A percentile compares a stretch with the other conserved stretches of the same genome.
These are phyloP conservation scores for Lamproptera curius DNA, from an alignment of 2,888 invertebrate species.

Conservation along the genomic window DNA sequence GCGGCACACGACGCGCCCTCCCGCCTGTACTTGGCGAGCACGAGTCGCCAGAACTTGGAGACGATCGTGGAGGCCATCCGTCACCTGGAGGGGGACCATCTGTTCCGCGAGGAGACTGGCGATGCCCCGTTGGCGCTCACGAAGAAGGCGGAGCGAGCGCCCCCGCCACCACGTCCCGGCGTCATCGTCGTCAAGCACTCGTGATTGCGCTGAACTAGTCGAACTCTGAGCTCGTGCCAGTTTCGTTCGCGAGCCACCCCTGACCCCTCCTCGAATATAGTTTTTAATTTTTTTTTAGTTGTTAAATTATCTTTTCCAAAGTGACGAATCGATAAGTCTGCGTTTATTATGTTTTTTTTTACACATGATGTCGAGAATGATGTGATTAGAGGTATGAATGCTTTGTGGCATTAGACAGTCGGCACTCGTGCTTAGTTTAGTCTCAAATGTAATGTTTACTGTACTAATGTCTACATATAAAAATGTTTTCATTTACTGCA, in stretches of 20 bases:
- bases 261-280: slow-evolving; percentile 74
- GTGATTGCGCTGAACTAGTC: slow-evolving; percentile 73
- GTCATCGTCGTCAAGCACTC: slow-evolving; percentile 94
- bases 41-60: slow-evolving; percentile 96
- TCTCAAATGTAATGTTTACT: slow-evolving; percentile 60
- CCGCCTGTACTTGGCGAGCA: slow-evolving; percentile 72
- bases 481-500: slow-evolving; percentile 46
- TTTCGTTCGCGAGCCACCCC: slow-evolving; percentile 54
- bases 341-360: slow-evolving; percentile 60
- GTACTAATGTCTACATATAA: slow-evolving; percentile 49
- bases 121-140: slow-evolving; percentile 81
- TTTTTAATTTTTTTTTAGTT: slow-evolving; percentile 61
- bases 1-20: slow-evolving; percentile 58
- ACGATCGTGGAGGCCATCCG: slow-evolving; percentile 99
- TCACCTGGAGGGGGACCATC: slow-evolving; percentile 96
- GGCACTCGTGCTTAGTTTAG: slow-evolving; percentile 71
- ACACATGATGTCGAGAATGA: slow-evolving; percentile 44
- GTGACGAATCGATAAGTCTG: slow-evolving; percentile 75
- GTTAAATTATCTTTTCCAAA: slow-evolving; percentile 71
- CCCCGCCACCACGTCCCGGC: slow-evolving; percentile 89
- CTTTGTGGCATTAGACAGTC: slow-evolving; percentile 46
- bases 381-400: slow-evolving; percentile 43
- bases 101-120: slow-evolving; percentile 87
- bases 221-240: slow-evolving; percentile 33
- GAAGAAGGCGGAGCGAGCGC: slow-evolving; percentile 65